These are phyloP conservation scores for Cantharis lateralis DNA, from an alignment of 2,888 invertebrate genomes.

Conservation along the genomic window DNA sequence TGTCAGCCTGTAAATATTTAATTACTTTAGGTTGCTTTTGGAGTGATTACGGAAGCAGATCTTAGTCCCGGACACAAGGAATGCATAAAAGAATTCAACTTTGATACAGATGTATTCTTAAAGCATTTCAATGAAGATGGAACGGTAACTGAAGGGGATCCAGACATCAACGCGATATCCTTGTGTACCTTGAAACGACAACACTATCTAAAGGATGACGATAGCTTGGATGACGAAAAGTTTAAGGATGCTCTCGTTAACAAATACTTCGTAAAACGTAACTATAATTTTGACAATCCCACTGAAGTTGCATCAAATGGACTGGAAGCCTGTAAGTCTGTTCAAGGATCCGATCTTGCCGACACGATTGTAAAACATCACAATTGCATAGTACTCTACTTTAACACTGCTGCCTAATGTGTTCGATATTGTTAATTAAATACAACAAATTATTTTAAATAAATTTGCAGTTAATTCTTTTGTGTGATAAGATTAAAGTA, in stretches of 20 bases:
- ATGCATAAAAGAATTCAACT: neutral
- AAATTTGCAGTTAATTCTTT: no score
- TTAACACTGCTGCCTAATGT: neutral
- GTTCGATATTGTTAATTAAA: neutral
- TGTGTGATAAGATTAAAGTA: no score
- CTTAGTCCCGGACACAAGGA: neutral
- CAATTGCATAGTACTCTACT: neutral
- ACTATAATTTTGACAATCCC: neutral
- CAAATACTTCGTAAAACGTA: neutral
- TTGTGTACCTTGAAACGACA: neutral
- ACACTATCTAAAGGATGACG: neutral
- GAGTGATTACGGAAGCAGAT: neutral
- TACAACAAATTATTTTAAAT: no score
- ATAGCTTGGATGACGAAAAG: neutral
- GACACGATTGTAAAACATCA: neutral
- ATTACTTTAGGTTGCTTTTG: no score
- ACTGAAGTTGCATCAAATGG: neutral
- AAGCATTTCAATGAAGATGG: neutral
- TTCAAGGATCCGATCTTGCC: neutral
- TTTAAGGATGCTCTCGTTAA: neutral
- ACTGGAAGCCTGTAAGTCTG: neutral
- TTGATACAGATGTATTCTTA: neutral
- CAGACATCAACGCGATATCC: neutral
- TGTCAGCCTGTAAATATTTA: no score
- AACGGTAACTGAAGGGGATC: neutral